A percentile compares a stretch with the other conserved stretches of the same genome.
Evolutionary conservation across 2,113 vertebrate species (phyloP).

Genomic region (Rostratula benghalensis): DNA sequence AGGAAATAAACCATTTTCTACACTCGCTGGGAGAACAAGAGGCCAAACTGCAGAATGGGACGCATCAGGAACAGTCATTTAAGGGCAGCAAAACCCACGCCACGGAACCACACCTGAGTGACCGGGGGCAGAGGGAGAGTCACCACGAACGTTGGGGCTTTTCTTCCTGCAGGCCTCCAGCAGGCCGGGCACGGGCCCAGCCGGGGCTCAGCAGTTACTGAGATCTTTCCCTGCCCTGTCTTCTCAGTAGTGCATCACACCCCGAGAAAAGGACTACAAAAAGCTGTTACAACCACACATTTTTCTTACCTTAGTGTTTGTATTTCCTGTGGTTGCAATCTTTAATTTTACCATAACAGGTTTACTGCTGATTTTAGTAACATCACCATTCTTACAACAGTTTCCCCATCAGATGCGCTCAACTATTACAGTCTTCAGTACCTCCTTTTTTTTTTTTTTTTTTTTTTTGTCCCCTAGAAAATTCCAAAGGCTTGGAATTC

Average conservation of each 20-base stretch:
- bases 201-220: background rate
- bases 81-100: background rate
- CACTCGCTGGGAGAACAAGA: background rate
- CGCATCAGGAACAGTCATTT: background rate
- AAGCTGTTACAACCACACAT: background rate
- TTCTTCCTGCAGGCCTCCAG: background rate
- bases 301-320: background rate
- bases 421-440: background rate
- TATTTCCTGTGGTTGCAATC: background rate
- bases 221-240: background rate
- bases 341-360: background rate
- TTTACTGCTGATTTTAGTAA: background rate
- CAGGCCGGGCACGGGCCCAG: background rate
- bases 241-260: background rate
- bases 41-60: background rate
- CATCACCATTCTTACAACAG: background rate
- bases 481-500: background rate
- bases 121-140: background rate
- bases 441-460: background rate
- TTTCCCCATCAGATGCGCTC: background rate
- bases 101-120: background rate
- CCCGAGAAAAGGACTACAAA: background rate
- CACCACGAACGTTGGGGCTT: background rate
- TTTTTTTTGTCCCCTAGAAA: background rate
- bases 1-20: conserved; percentile 31